A percentile compares a stretch with the other conserved stretches of the same genome.
phyloP scores from a whole-genome alignment of 1,140 invertebrate genomes.

The Cyclina sinensis region DNA sequence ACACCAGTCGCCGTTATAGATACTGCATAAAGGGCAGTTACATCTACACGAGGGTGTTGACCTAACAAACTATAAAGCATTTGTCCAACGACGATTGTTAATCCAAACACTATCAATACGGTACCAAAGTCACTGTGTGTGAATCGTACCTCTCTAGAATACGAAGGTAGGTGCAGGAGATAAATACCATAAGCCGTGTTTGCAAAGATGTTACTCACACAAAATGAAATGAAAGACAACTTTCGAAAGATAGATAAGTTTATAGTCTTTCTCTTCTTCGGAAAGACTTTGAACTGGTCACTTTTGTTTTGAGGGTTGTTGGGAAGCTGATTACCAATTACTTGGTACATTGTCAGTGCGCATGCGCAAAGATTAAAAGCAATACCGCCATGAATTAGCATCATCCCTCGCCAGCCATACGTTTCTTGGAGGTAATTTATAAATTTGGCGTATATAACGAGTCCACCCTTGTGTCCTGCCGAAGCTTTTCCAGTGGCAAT shows the following conservation, averaged over 20 bases:
- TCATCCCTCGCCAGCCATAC: conserved; percentile 33
- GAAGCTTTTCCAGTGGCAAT: conserved; percentile 11
- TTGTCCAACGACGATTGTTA: conserved; percentile 32
- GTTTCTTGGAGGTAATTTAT: background rate
- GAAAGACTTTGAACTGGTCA: background rate
- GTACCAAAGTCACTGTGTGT: background rate
- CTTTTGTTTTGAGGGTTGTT: background rate
- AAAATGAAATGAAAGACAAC: conserved; percentile 4
- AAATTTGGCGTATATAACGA: conserved; percentile 17
- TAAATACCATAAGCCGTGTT: conserved; percentile 10
- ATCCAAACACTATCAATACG: conserved; percentile 4
- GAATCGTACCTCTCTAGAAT: conserved; percentile 27
- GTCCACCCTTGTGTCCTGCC: conserved; percentile 30
- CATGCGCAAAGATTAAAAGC: conserved; percentile 46
- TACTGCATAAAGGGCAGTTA: background rate
- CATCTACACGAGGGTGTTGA: conserved; percentile 18
- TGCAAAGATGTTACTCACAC: conserved; percentile 22
- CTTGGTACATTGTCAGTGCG: background rate
- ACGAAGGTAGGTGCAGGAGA: conserved; percentile 37
- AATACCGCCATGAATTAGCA: conserved; percentile 7
- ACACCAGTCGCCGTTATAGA: conserved; percentile 4
- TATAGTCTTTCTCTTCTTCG: background rate
- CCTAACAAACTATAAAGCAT: conserved; percentile 12
- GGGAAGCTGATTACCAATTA: no score
- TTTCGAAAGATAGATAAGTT: conserved; percentile 10